A percentile compares a stretch with the other conserved stretches of the same genome.
phyloP scores from a whole-genome alignment of 2,888 invertebrate genomes.

The Elegia similella region DNA sequence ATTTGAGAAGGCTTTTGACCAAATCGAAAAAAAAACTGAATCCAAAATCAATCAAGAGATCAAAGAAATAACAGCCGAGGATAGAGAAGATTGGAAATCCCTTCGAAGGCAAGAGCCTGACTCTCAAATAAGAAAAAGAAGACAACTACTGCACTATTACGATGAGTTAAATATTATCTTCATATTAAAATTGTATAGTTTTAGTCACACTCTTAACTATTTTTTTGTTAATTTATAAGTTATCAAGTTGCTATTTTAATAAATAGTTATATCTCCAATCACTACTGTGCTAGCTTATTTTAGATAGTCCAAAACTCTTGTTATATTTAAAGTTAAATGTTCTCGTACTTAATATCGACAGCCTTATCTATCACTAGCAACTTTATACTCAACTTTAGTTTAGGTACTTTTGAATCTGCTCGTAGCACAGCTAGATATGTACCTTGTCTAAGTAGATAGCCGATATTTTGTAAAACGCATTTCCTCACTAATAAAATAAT shows the following conservation, averaged over 20 bases:
- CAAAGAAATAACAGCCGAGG: too few species aligned
- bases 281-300: background rate
- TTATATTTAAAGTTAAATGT: background rate
- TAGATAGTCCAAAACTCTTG: constrained; percentile 1
- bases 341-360: background rate
- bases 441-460: background rate
- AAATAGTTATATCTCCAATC: constrained; percentile 5
- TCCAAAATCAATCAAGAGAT: too few species aligned
- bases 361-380: constrained; percentile 13
- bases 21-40: too few species aligned
- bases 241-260: constrained; percentile 2
- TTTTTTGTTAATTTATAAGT: background rate
- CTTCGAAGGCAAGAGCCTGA: too few species aligned
- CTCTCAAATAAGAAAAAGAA: too few species aligned
- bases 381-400: background rate
- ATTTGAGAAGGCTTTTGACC: too few species aligned
- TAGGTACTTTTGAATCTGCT: background rate
- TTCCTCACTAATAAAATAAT: background rate
- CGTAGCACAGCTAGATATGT: constrained; percentile 8
- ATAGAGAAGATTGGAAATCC: too few species aligned
- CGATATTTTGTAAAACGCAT: background rate
- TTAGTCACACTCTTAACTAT: background rate
- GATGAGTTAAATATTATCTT: too few species aligned
- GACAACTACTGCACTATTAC: too few species aligned
- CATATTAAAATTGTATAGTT: too few species aligned